Evolutionary conservation across 1,140 invertebrate species (phyloP), one percentile per base, ranked within the genome.

Genomic region (Drosophila repletoides): DNA sequence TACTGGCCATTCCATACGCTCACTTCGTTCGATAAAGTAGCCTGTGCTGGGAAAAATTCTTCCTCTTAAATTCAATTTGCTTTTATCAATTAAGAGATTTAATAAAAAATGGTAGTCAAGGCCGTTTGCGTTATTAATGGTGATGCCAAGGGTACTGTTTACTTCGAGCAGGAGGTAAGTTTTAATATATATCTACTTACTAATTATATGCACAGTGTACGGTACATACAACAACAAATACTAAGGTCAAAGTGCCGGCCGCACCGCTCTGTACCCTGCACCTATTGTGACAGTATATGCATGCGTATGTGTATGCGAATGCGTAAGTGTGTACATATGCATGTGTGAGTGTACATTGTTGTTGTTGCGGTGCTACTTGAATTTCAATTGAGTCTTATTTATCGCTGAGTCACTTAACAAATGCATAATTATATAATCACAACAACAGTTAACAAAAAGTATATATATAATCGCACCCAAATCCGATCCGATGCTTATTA

Each of bases 71-170:
- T 29, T 14, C 3, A 19, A 38, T 29, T 40, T 46, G 12, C 22
- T 36, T 17, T 28, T 28, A 21, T 31, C 33, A 41, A 34, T 40
- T 26, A 55, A 56, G 15, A 46, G 40, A 31, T 0, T 43, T 2
- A 58, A 21, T 12, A 33, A 12, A 75, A 76, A 60, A 92, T 92
- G 92, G 88, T 91, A 83, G 89, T 91, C 22, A 96, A 96, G 93
- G 96, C 96, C 52, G 95, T 97, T 17, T 97, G 96, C 90, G 96
- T 97, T 72, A 91, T 97, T 48, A 94, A 94, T 53, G 96, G 96
- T 9, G 95, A 97, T 88, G 95, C 96, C 33, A 94, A 94, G 66
- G 96, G 96, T 65, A 96, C 94, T 2, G 90, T 97, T 58, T 93
- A 91, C 84, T 97, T 97, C 80, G 92, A 94, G 34, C 96, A 97